These are phyloP conservation scores for Creontiades dilutus DNA, from an alignment of 2,888 invertebrate genomes.

Conservation along the genomic window DNA sequence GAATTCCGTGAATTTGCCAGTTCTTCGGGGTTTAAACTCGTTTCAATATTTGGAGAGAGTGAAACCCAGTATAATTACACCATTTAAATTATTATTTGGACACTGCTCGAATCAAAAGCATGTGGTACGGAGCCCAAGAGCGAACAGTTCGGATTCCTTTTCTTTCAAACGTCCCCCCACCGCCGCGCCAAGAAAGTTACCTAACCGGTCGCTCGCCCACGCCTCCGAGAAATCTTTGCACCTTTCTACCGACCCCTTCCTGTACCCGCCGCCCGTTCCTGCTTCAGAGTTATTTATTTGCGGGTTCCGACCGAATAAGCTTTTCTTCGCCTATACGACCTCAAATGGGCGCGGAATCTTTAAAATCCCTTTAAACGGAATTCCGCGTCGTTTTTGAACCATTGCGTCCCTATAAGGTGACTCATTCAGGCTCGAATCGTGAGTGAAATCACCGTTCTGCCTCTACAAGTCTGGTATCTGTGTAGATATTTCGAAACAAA, in stretches of 20 bases:
- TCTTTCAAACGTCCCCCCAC: conserved; percentile 21
- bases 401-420: conserved; percentile 11
- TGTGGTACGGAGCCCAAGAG: neutral
- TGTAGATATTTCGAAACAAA: too few relatives aligned
- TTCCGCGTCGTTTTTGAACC: neutral
- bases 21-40: too few relatives aligned
- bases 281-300: conserved; percentile 54
- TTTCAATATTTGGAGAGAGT: too few relatives aligned
- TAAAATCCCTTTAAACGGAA: neutral
- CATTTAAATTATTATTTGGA: neutral
- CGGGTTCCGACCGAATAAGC: conserved; percentile 13
- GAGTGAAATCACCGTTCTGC: conserved; percentile 21
- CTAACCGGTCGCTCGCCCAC: conserved; percentile 59
- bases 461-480: neutral
- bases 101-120: neutral
- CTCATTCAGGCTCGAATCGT: conserved; percentile 12
- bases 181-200: conserved; percentile 49
- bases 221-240: conserved; percentile 60
- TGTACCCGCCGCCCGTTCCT: neutral
- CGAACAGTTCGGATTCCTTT: conserved; percentile 47
- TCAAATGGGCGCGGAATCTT: neutral
- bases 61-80: too few relatives aligned
- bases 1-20: too few relatives aligned
- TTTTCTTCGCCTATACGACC: neutral
- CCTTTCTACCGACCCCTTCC: conserved; percentile 37